Percentiles rank a stretch among this genome's conserved stretches.
phyloP scores from a whole-genome alignment of 2,797 vertebrate species.

The Pelochelys cantorii region DNA sequence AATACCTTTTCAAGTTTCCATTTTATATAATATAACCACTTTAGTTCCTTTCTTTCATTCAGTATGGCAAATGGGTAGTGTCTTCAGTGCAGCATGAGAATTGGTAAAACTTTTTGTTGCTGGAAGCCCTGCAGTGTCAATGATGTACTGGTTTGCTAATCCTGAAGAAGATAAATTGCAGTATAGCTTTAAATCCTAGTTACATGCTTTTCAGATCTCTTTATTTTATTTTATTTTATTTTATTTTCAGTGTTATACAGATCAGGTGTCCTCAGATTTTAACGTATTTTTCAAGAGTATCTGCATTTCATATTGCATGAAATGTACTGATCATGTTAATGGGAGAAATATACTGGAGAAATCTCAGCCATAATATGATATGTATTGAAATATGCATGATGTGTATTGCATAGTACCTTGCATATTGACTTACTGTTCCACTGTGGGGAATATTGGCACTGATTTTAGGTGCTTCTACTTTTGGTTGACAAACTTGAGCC shows the following conservation, averaged over 20 bases:
- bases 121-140: slow-evolving; percentile 34
- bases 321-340: not conserved
- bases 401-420: not conserved
- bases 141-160: slow-evolving; percentile 51
- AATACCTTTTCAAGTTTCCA: slow-evolving; percentile 22
- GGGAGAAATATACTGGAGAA: not conserved
- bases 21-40: slow-evolving; percentile 29
- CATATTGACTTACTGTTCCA: not conserved
- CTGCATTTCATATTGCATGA: not conserved
- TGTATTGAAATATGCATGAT: no score
- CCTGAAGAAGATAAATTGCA: not conserved
- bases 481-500: not conserved
- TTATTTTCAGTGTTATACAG: not conserved
- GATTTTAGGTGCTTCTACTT: not conserved
- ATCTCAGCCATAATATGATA: no score
- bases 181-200: slow-evolving; percentile 29
- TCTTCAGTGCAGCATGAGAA: not conserved
- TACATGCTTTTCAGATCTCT: slow-evolving; percentile 46
- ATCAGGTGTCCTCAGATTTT: not conserved
- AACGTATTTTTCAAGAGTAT: not conserved
- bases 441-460: not conserved
- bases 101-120: slow-evolving; percentile 33
- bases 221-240: not conserved
- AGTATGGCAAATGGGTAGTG: slow-evolving; percentile 9
- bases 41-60: slow-evolving; percentile 47